Evolutionary conservation across 2,888 invertebrate genomes (phyloP).

Genomic region (Holacanthella duospinosa): DNA sequence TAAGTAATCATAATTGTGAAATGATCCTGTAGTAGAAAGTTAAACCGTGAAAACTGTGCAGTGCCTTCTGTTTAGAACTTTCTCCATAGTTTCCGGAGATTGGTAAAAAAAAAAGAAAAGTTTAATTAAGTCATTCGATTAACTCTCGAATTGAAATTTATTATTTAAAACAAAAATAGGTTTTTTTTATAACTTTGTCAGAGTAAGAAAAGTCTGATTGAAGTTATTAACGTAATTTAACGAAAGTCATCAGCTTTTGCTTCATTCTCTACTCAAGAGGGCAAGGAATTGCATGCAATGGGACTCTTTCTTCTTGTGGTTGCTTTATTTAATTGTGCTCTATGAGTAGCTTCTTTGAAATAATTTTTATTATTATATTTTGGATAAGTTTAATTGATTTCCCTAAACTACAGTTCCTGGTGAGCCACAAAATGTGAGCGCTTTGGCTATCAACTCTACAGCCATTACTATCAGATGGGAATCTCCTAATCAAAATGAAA

Average conservation of each 20-base stretch:
- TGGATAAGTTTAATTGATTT: background rate
- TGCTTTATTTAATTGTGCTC: background rate
- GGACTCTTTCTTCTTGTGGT: constrained; percentile 3
- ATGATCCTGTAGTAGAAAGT: too few relatives aligned
- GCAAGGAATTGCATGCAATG: background rate
- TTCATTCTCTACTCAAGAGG: background rate
- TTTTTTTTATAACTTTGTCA: too few relatives aligned
- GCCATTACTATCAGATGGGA: constrained; percentile 90
- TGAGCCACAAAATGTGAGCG: constrained; percentile 86
- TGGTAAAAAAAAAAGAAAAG: constrained; percentile 1
- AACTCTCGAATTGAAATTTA: too few relatives aligned
- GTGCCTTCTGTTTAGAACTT: constrained; percentile 31
- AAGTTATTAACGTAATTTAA: background rate
- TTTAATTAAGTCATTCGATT: background rate
- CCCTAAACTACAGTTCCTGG: constrained; percentile 70
- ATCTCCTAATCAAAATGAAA: constrained; percentile 78
- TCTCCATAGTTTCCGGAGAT: constrained; percentile 6
- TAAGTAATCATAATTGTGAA: background rate
- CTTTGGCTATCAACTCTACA: constrained; percentile 85
- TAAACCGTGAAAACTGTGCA: constrained; percentile 19
- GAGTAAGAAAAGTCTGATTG: too few relatives aligned
- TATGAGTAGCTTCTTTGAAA: background rate
- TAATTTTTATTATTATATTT: background rate
- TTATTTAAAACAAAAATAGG: too few relatives aligned
- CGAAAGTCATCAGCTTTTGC: background rate